Conservation (phyloP, 2,797 vertebrate genomes). For the Micromesistius poutassou region DNA sequence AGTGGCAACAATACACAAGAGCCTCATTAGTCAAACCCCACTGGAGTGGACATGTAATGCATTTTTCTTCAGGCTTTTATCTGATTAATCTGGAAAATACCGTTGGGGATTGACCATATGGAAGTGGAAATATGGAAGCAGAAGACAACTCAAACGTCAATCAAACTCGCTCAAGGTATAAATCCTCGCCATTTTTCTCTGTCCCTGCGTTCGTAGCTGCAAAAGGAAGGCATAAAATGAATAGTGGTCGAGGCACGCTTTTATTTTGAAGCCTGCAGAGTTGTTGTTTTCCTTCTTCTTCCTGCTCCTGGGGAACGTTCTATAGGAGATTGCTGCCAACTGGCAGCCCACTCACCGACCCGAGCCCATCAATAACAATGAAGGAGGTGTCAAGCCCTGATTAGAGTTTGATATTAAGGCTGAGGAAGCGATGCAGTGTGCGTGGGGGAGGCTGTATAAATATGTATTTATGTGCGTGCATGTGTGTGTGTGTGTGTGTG, state of each 20-base stretch:
- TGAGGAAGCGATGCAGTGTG: background rate
- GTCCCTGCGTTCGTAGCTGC: background rate
- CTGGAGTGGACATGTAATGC: background rate
- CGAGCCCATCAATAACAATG: constrained; percentile 6
- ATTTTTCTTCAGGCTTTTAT: background rate
- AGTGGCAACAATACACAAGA: background rate
- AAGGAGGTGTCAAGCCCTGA: background rate
- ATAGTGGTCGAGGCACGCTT: background rate
- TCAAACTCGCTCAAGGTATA: background rate
- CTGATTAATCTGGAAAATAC: background rate
- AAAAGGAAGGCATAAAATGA: background rate
- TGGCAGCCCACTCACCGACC: background rate
- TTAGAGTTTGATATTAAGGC: constrained; percentile 1
- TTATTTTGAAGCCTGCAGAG: background rate
- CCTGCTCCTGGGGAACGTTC: background rate
- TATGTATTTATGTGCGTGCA: constrained; percentile 1
- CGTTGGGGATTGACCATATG: background rate
- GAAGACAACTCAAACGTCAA: background rate
- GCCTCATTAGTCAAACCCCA: constrained; percentile 1
- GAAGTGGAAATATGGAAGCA: background rate
- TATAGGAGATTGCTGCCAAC: constrained; percentile 5
- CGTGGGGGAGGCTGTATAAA: background rate
- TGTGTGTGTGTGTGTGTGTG: constrained; percentile 5
- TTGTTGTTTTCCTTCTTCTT: background rate
- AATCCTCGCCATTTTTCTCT: background rate